phyloP scores from a whole-genome alignment of 2,113 vertebrate species.

The Sphyrna mokarran region DNA sequence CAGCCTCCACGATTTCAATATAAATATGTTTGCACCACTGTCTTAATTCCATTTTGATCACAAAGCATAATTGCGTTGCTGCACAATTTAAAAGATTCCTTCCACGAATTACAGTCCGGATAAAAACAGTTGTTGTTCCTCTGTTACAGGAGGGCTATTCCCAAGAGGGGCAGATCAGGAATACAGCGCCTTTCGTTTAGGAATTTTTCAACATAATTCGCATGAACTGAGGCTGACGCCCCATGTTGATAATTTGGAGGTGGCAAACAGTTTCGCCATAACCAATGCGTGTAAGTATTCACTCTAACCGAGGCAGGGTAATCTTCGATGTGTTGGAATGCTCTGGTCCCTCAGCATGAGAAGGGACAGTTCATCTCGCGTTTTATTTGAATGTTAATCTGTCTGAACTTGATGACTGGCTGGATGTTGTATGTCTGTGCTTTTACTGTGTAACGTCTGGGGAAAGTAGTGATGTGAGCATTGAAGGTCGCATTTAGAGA shows the following conservation, averaged over 20 bases:
- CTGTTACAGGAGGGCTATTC: slow-evolving; percentile 82
- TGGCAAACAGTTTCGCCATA: slow-evolving; percentile 96
- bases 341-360: neutral
- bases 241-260: slow-evolving; percentile 97
- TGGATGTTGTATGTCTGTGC: slow-evolving; percentile 13
- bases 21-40: neutral
- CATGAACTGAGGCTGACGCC: slow-evolving; percentile 90
- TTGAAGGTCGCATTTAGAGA: neutral
- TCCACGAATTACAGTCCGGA: neutral
- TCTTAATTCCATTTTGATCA: neutral
- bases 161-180: slow-evolving; percentile 95
- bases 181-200: slow-evolving; percentile 97
- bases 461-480: neutral
- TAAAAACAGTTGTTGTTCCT: slow-evolving; percentile 28
- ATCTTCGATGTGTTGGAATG: neutral
- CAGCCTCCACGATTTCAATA: neutral
- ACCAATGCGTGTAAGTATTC: slow-evolving; percentile 94
- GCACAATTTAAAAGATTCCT: neutral
- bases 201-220: slow-evolving; percentile 91
- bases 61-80: neutral
- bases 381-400: neutral
- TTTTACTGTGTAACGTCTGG: neutral
- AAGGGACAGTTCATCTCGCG: neutral
- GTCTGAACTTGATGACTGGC: neutral
- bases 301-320: neutral